Conservation (phyloP, 1,140 invertebrate genomes). For the Xylocopa sonorina region DNA sequence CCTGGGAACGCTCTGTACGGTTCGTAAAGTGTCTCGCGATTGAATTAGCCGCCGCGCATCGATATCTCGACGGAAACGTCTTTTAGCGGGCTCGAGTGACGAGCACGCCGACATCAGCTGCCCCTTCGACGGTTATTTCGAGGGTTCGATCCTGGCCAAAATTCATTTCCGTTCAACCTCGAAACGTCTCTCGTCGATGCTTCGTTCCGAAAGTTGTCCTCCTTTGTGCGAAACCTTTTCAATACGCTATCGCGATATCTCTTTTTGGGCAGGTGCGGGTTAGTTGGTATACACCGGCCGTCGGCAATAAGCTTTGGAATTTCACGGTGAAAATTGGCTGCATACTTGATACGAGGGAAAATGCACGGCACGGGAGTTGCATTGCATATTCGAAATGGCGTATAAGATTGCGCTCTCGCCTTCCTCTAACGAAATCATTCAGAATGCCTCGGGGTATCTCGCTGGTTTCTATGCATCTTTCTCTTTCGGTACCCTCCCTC, state of each 20-base stretch:
- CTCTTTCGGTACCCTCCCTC: not conserved
- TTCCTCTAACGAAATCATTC: constrained; percentile 17
- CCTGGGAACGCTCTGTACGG: constrained; percentile 43
- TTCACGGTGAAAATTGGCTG: constrained; percentile 52
- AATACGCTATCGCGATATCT: too few relatives aligned
- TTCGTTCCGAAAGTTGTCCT: not conserved
- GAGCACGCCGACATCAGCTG: not conserved
- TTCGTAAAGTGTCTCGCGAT: constrained; percentile 47
- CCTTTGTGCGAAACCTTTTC: not conserved
- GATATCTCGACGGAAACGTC: constrained; percentile 27
- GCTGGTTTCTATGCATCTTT: not conserved
- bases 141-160: too few relatives aligned
- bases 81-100: constrained; percentile 18
- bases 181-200: too few relatives aligned
- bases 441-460: not conserved
- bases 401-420: constrained; percentile 32
- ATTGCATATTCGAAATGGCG: constrained; percentile 45
- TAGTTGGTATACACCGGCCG: not conserved
- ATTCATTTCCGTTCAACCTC: too few relatives aligned
- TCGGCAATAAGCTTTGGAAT: constrained; percentile 46
- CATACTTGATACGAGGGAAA: constrained; percentile 20
- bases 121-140: too few relatives aligned
- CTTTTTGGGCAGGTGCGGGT: not conserved
- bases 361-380: constrained; percentile 23
- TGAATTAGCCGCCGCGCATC: constrained; percentile 46